Evolutionary conservation across 2,888 invertebrate species (phyloP).

Genomic region (Carcina quercana): DNA sequence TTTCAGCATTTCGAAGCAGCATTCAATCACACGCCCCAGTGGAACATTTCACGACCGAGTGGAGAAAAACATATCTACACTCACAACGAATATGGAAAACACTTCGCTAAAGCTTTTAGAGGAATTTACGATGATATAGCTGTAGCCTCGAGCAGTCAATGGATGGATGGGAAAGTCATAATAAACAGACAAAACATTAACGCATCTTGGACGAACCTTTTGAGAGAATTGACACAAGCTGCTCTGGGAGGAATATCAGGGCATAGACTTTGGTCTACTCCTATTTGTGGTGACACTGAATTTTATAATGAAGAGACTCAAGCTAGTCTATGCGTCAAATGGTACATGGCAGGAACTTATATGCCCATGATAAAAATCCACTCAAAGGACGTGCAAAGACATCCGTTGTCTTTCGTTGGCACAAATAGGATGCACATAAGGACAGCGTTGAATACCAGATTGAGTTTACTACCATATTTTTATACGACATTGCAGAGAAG

Average conservation of each 20-base stretch:
- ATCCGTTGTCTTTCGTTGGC: slow-evolving; percentile 60
- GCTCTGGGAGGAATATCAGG: slow-evolving; percentile 68
- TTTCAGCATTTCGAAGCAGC: slow-evolving; percentile 52
- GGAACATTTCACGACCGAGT: slow-evolving; percentile 49
- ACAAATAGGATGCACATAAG: slow-evolving; percentile 52
- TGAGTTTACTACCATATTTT: slow-evolving; percentile 74
- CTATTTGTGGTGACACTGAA: slow-evolving; percentile 73
- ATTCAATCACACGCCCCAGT: slow-evolving; percentile 64
- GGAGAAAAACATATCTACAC: slow-evolving; percentile 46
- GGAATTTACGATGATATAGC: slow-evolving; percentile 28
- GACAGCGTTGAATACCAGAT: slow-evolving; percentile 56
- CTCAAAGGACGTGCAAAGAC: slow-evolving; percentile 47
- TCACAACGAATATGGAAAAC: slow-evolving; percentile 75
- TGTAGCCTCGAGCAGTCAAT: slow-evolving; percentile 41
- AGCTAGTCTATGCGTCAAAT: slow-evolving; percentile 75
- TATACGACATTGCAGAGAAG: slow-evolving; percentile 69
- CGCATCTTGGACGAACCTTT: slow-evolving; percentile 75
- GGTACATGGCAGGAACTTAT: slow-evolving; percentile 80
- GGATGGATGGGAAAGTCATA: slow-evolving; percentile 40
- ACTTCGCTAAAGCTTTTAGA: slow-evolving; percentile 42
- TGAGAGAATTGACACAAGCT: slow-evolving; percentile 58
- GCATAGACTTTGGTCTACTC: slow-evolving; percentile 63
- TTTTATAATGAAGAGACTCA: slow-evolving; percentile 46
- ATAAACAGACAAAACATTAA: slow-evolving; percentile 66
- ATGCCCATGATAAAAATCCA: slow-evolving; percentile 75